A percentile compares a stretch with the other conserved stretches of the same genome.
Evolutionary conservation across 2,888 invertebrate genomes (phyloP).

Genomic region (Phania funesta): DNA sequence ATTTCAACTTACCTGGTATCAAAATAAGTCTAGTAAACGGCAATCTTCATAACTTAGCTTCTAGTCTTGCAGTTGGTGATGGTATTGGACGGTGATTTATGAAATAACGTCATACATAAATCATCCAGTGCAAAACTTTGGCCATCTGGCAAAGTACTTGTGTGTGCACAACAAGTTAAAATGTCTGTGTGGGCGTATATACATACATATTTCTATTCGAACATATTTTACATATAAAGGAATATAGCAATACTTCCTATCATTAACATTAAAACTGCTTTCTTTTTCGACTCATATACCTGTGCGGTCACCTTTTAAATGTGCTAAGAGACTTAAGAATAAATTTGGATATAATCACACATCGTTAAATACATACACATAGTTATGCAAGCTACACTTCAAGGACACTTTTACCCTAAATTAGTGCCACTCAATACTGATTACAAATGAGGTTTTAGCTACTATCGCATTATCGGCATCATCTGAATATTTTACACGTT

Average conservation of each 20-base stretch:
- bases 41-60: too few species aligned
- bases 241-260: background rate
- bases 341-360: background rate
- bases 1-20: too few species aligned
- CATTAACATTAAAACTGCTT: background rate
- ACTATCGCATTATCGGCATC: background rate
- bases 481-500: background rate
- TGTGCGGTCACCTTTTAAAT: background rate
- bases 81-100: too few species aligned
- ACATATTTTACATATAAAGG: background rate
- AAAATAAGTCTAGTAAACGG: too few species aligned
- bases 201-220: background rate
- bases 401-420: conserved; percentile 22
- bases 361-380: background rate
- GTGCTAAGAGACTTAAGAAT: background rate
- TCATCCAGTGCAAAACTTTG: too few species aligned
- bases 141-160: too few species aligned
- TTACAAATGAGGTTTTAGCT: conserved; percentile 4
- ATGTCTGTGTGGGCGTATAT: background rate
- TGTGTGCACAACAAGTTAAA: background rate
- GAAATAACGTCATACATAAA: too few species aligned
- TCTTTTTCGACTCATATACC: background rate
- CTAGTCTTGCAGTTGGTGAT: too few species aligned
- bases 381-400: too few species aligned
- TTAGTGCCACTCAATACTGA: conserved; percentile 37